Evolutionary conservation across 2,113 vertebrate genomes (phyloP), one percentile per base, ranked within the genome.

Genomic region (Channa argus): DNA sequence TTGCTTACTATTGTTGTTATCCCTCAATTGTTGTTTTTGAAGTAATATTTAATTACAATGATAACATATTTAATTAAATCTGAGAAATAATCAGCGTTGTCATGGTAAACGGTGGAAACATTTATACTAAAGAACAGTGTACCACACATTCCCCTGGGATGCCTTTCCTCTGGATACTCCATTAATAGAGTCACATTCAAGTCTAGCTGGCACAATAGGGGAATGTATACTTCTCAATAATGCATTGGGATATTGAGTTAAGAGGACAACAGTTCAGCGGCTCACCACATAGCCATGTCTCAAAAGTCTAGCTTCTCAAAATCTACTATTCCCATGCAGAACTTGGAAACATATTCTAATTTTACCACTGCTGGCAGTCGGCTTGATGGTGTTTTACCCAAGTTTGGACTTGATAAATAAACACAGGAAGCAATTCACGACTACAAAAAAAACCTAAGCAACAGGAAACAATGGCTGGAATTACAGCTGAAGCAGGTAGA

Each of bases 191-290:
- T 61, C 52, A 65, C 61, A 63, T 73, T 79, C 58, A 78, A 62
- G 81, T 81, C 61, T 64, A 52, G 79, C 76, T 41, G 67, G 75
- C 72, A 71, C 80, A 58, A 74, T 53, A 62, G 81, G 68, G 67
- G 73, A 71, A 45, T 53, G 52, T 65, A 63, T 58, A 63, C 76
- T 55, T 45, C 77, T 93, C 68, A 87, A 90, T 91, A 84, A 93
- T 90, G 86, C 80, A 92, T 68, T 0, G 10, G 46, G 61, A 67
- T 77, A 78, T 63, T 68, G 50, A 59, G 59, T 77, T 77, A 71
- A 78, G 62, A 59, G 64, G 61, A 74, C 63, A 51, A 43, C 73
- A 86, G 67, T 55, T 65, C 56, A 72, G 41, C 56, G 46, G 44
- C 69, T 58, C 52, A 55, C 51, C 51, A 50, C 43, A 73, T 3